phyloP scores from a whole-genome alignment of 2,113 vertebrate genomes.

The Panurus biarmicus region DNA sequence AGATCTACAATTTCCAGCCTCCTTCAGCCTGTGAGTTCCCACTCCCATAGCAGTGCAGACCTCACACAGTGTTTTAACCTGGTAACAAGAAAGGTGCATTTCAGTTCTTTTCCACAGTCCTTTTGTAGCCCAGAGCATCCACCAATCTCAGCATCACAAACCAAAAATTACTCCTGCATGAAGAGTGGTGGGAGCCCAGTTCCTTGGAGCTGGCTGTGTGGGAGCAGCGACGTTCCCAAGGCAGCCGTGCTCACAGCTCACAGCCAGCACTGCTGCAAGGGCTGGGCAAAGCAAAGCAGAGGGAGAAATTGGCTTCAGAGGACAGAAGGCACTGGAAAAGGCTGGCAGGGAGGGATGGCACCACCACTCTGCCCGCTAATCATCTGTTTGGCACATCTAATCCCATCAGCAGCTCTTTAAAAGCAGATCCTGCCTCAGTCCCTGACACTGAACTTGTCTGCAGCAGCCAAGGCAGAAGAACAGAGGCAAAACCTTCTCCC shows the following conservation, averaged over 20 bases:
- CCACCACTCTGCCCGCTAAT: not conserved
- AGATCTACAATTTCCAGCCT: not conserved
- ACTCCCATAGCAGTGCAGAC: not conserved
- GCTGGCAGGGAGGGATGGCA: not conserved
- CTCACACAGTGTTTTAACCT: not conserved
- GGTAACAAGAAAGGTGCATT: not conserved
- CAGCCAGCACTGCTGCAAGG: not conserved
- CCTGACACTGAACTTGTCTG: not conserved
- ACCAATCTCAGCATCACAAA: not conserved
- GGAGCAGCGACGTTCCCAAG: not conserved
- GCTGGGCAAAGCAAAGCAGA: not conserved
- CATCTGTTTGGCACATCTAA: not conserved
- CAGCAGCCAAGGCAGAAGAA: not conserved
- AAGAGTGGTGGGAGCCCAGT: not conserved
- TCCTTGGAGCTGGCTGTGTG: not conserved
- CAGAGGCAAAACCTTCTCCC: not conserved
- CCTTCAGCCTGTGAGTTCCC: not conserved
- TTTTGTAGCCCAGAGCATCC: not conserved
- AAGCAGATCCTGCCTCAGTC: not conserved
- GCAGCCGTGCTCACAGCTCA: not conserved
- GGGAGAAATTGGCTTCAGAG: not conserved
- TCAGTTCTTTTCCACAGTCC: not conserved
- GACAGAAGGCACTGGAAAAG: not conserved
- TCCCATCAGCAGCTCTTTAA: not conserved
- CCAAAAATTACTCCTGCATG: not conserved